Evolutionary conservation across 2,113 vertebrate species (phyloP).

Genomic region (Tenrec ecaudatus): DNA sequence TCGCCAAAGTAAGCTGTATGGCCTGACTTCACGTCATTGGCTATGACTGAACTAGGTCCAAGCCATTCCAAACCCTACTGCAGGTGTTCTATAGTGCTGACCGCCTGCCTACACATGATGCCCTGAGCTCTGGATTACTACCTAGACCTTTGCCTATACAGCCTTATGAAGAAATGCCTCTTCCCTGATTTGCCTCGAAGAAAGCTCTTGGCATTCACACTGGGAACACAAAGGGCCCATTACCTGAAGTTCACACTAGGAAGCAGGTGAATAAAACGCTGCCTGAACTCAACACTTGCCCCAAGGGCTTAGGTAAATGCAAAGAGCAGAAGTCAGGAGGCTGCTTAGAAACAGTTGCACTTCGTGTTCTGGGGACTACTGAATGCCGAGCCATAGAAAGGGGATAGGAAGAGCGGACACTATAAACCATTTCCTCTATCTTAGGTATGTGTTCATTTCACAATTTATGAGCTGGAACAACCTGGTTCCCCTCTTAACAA

Average conservation of each 20-base stretch:
- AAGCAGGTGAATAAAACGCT: slow-evolving; percentile 41
- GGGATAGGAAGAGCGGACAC: neutral
- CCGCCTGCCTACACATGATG: neutral
- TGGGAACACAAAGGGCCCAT: neutral
- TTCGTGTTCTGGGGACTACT: slow-evolving; percentile 14
- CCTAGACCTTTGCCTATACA: neutral
- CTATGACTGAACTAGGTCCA: neutral
- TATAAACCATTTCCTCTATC: slow-evolving; percentile 62
- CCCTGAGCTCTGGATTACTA: neutral
- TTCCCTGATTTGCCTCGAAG: slow-evolving; percentile 6
- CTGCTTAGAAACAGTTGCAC: slow-evolving; percentile 44
- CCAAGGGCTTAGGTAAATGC: slow-evolving; percentile 2
- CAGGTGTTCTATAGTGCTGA: neutral
- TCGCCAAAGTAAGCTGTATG: neutral
- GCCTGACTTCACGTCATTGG: neutral
- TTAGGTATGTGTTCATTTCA: slow-evolving; percentile 69
- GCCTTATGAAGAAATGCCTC: neutral
- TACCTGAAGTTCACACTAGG: neutral
- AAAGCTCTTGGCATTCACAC: neutral
- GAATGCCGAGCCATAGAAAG: neutral
- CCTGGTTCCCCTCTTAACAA: slow-evolving; percentile 73
- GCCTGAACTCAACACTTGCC: neutral
- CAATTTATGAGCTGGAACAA: slow-evolving; percentile 70
- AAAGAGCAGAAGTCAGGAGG: slow-evolving; percentile 12
- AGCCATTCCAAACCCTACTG: neutral